Conservation (phyloP, 2,888 invertebrate genomes). For the Leptinotarsa juncta region DNA sequence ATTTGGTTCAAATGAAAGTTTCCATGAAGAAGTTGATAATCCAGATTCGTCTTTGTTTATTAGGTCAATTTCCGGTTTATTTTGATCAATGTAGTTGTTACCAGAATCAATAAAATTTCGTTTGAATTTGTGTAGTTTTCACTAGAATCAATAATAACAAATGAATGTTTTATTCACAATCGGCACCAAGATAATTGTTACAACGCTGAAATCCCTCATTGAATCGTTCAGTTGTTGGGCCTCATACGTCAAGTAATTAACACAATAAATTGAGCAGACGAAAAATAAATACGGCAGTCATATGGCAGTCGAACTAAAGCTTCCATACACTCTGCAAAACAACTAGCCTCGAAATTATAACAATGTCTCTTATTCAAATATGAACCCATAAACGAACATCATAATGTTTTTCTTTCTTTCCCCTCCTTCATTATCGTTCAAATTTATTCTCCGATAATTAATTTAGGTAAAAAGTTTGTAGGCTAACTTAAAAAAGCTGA, state of each 20-base stretch:
- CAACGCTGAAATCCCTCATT: conserved; percentile 6
- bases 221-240: conserved; percentile 10
- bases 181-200: not conserved
- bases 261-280: not conserved
- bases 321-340: not conserved
- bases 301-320: not conserved
- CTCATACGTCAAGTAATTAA: conserved; percentile 5
- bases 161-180: not conserved
- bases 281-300: not conserved
- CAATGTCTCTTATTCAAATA: no score
- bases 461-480: no score
- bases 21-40: no score
- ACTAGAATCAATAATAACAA: not conserved
- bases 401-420: no score
- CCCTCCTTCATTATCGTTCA: no score
- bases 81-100: not conserved
- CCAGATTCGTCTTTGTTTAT: no score
- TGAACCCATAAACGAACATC: no score
- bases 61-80: not conserved
- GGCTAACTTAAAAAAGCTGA: no score
- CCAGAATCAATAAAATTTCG: not conserved
- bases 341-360: no score
- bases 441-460: no score
- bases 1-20: no score
- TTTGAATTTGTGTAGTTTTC: not conserved